Base-by-base conservation (phyloP, 1,140 invertebrate genomes). In the Drosophila micromelanica region DNA sequence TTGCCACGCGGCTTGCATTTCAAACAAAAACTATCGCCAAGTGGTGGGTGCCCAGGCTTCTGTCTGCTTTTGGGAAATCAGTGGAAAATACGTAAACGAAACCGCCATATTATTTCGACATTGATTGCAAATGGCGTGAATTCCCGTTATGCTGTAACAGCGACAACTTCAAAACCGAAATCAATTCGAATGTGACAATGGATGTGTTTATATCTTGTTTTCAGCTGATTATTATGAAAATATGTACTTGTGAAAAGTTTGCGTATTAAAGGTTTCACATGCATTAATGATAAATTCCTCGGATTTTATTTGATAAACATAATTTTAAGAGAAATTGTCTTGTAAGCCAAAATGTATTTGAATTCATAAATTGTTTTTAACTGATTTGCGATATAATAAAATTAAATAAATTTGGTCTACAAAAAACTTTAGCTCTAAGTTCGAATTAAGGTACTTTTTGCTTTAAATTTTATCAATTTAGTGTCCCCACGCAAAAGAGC, bases 21-120 rank as follows among this genome's bases (percentile, higher is more conserved):
- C 74, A 59, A 76, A 48, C 23, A 27, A 70, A 71, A 78, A 76
- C 73, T 78, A 78, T 76, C 61, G 56, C 60, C 51, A 76, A 72
- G 73, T 40, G 13, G 32, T 43, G 42, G 75, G 61, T 57, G 38
- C 69, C 9, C 13, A 38, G 46, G 27, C 52, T 37, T 43, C 42
- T 23, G 48, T 57, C 62, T 46, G 62, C 69, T 59, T 65, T 45
- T 73, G 74, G 59, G 67, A 73, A 75, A 78, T 73, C 76, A 73
- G 69, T 72, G 69, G 15, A 76, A 75, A 62, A 75, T 67, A 62
- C 73, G 73, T 78, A 78, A 78, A 27, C 76, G 76, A 76, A 77
- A 79, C 74, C 74, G 69, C 63, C 63, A 76, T 79, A 79, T 79
- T 76, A 78, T 78, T 75, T 70, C 76, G 62, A 73, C 76, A 79